Conservation (phyloP, 2,113 vertebrate genomes). For the Pachycephala philippinensis region DNA sequence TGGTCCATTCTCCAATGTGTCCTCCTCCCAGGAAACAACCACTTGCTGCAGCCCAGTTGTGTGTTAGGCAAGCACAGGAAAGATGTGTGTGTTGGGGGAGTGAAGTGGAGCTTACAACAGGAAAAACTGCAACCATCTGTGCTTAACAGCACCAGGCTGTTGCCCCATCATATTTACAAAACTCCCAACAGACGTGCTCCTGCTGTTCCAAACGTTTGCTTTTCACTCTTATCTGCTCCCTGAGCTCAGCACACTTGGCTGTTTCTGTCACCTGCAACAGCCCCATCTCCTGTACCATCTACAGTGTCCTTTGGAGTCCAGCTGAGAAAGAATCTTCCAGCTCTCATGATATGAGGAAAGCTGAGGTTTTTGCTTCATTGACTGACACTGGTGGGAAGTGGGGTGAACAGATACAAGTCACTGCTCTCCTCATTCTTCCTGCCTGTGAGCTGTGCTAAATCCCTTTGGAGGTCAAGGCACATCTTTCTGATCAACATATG, state of each 20-base stretch:
- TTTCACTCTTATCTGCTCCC: not conserved
- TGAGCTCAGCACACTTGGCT: not conserved
- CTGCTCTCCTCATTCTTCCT: not conserved
- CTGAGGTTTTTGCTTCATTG: not conserved
- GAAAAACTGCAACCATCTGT: not conserved
- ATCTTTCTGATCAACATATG: not conserved
- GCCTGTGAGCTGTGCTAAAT: not conserved
- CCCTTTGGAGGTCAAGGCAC: not conserved
- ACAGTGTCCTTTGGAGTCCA: not conserved
- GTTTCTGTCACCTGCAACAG: not conserved
- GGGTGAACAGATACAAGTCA: not conserved
- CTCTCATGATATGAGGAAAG: not conserved
- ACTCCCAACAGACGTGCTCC: not conserved
- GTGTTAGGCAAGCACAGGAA: not conserved
- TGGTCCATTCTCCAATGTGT: rapidly evolving
- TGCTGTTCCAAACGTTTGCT: not conserved
- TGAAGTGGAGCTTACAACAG: not conserved
- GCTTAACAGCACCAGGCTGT: not conserved
- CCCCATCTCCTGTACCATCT: not conserved
- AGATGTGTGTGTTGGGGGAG: not conserved
- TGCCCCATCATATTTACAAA: not conserved
- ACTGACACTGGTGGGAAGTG: not conserved
- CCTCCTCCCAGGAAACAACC: not conserved
- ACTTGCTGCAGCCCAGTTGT: not conserved
- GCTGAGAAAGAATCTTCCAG: not conserved